phyloP scores from a whole-genome alignment of 2,888 invertebrate species.

The Barypeithes pellucidus region DNA sequence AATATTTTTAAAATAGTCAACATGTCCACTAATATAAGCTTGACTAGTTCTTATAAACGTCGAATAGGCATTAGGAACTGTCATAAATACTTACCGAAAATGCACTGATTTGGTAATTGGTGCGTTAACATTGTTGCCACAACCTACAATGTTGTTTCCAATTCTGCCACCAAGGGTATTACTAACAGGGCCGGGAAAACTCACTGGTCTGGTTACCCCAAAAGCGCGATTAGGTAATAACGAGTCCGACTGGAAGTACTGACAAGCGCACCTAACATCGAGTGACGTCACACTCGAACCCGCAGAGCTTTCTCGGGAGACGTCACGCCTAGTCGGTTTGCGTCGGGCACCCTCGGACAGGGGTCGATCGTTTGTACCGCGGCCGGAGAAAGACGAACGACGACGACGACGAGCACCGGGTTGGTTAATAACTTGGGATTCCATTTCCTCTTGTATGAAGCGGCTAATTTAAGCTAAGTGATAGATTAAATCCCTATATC shows the following conservation, averaged over 20 bases:
- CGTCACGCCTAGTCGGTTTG: slow-evolving; percentile 76
- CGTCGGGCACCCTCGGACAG: slow-evolving; percentile 79
- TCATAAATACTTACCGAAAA: slow-evolving; percentile 51
- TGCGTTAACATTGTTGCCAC: slow-evolving; percentile 4
- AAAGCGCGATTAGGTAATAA: slow-evolving; percentile 76
- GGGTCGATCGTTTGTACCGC: slow-evolving; percentile 70
- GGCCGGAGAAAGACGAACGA: slow-evolving; percentile 49
- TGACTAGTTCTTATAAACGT: too few relatives aligned
- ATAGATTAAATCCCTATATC: not conserved
- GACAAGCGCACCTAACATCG: slow-evolving; percentile 90
- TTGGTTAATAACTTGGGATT: slow-evolving; percentile 56
- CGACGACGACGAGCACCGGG: slow-evolving; percentile 46
- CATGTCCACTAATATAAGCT: too few relatives aligned
- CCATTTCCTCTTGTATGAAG: slow-evolving; percentile 48
- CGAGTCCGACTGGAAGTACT: slow-evolving; percentile 87
- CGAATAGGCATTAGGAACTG: too few relatives aligned
- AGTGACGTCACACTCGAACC: slow-evolving; percentile 77
- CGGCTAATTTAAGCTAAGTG: not conserved
- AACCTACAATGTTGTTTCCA: slow-evolving; percentile 34
- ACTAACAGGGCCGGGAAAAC: slow-evolving; percentile 32
- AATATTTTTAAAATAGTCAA: too few relatives aligned
- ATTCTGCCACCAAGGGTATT: not conserved
- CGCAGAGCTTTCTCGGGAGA: slow-evolving; percentile 82
- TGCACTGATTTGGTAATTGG: slow-evolving; percentile 41
- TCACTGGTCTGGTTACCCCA: slow-evolving; percentile 71